phyloP scores from a whole-genome alignment of 2,888 invertebrate genomes.

The Venusia cambrica region DNA sequence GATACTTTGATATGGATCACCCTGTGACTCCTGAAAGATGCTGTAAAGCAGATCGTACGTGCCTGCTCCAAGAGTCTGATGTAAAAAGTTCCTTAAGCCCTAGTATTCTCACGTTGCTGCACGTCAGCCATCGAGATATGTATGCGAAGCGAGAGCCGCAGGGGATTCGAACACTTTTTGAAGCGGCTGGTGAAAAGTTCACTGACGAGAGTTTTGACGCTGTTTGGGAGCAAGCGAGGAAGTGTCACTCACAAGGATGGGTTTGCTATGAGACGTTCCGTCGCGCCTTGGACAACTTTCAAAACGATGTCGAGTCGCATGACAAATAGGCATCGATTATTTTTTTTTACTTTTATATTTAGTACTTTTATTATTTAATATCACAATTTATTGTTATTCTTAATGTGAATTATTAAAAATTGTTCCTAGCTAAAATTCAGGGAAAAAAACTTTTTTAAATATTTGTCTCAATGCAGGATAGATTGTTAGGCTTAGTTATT shows the following conservation, averaged over 20 bases:
- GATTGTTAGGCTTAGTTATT: too few species aligned
- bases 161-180: constrained; percentile 68
- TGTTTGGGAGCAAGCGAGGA: constrained; percentile 74
- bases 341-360: too few species aligned
- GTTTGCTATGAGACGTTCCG: constrained; percentile 80
- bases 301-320: constrained; percentile 15
- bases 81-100: constrained; percentile 53
- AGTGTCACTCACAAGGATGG: constrained; percentile 69
- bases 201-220: constrained; percentile 67
- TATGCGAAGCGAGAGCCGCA: constrained; percentile 55
- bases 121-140: constrained; percentile 64
- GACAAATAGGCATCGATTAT: constrained; percentile 10
- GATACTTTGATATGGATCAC: constrained; percentile 63
- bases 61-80: constrained; percentile 61
- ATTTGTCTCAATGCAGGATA: too few species aligned
- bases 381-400: neutral
- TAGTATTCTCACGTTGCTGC: constrained; percentile 52
- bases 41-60: constrained; percentile 47
- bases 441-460: too few species aligned
- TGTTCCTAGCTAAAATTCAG: constrained; percentile 1
- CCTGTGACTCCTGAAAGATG: constrained; percentile 53
- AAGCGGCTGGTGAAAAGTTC: constrained; percentile 72
- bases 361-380: constrained; percentile 3
- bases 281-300: constrained; percentile 39
- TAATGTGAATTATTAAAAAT: neutral